A percentile compares a stretch with the other conserved stretches of the same genome.
These are phyloP conservation scores for Plagodis dolabraria DNA, from an alignment of 2,888 invertebrate species.

Conservation along the genomic window DNA sequence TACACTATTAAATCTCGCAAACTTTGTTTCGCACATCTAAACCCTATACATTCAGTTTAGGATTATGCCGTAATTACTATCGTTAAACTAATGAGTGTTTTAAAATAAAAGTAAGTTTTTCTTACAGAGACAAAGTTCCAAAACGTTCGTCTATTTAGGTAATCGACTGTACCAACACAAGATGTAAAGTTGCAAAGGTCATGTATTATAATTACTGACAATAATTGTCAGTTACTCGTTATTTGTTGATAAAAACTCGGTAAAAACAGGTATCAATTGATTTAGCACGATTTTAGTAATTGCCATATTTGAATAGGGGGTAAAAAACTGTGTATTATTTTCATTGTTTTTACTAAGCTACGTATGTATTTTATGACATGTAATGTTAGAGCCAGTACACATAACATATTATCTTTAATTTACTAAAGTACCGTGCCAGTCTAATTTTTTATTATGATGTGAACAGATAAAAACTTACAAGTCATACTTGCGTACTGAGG, in stretches of 20 bases:
- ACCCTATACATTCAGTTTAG: background rate
- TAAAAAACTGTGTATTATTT: constrained; percentile 20
- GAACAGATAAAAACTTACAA: no score
- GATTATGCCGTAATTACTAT: constrained; percentile 1
- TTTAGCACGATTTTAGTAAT: constrained; percentile 29
- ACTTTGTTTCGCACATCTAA: background rate
- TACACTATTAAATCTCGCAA: constrained; percentile 10
- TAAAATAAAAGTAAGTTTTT: background rate
- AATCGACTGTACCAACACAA: constrained; percentile 1
- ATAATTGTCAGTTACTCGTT: constrained; percentile 39
- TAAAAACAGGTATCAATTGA: constrained; percentile 24
- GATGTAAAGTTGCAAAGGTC: constrained; percentile 40
- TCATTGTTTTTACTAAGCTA: background rate
- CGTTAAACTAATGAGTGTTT: background rate
- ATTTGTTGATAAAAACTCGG: constrained; percentile 16
- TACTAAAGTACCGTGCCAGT: no score
- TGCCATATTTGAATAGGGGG: constrained; percentile 9
- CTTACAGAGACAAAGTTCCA: constrained; percentile 1
- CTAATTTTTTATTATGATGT: no score
- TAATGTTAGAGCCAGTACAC: background rate
- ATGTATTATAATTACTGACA: background rate
- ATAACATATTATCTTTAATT: no score
- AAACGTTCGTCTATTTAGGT: constrained; percentile 15
- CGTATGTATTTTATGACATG: background rate
- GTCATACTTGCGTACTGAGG: no score